These are phyloP conservation scores for Tenebrosternarchus preto DNA, from an alignment of 2,113 vertebrate species.

Conservation along the genomic window DNA sequence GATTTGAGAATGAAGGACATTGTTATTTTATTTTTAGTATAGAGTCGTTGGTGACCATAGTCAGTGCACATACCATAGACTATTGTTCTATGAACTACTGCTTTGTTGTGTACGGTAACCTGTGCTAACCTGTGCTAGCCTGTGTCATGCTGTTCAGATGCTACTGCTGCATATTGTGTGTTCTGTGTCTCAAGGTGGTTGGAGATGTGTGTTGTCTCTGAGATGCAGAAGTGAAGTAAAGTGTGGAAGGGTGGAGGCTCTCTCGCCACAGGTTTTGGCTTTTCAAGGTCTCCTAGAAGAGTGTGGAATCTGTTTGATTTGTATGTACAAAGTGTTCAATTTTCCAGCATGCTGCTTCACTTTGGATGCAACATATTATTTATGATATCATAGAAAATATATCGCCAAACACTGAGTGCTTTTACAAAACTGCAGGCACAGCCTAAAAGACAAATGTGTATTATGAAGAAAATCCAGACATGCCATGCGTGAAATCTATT, in stretches of 20 bases:
- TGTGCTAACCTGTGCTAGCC: slow-evolving; percentile 5
- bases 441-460: slow-evolving; percentile 29
- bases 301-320: slow-evolving; percentile 32
- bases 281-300: background rate
- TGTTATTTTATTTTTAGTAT: background rate
- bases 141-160: background rate
- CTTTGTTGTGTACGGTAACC: background rate
- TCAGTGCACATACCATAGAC: background rate
- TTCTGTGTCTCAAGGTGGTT: background rate
- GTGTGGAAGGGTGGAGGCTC: background rate
- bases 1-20: background rate
- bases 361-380: slow-evolving; percentile 47
- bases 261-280: slow-evolving; percentile 15
- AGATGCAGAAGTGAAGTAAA: background rate
- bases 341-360: slow-evolving; percentile 35
- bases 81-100: background rate
- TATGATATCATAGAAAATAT: slow-evolving; percentile 44
- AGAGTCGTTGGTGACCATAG: background rate
- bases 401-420: slow-evolving; percentile 11
- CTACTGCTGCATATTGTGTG: background rate
- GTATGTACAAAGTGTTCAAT: slow-evolving; percentile 33
- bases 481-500: slow-evolving; percentile 53
- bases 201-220: background rate
- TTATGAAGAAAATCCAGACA: slow-evolving; percentile 41
- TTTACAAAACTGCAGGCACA: slow-evolving; percentile 45